Evolutionary conservation across 2,797 vertebrate genomes (phyloP).

Genomic region (Pygocentrus nattereri): DNA sequence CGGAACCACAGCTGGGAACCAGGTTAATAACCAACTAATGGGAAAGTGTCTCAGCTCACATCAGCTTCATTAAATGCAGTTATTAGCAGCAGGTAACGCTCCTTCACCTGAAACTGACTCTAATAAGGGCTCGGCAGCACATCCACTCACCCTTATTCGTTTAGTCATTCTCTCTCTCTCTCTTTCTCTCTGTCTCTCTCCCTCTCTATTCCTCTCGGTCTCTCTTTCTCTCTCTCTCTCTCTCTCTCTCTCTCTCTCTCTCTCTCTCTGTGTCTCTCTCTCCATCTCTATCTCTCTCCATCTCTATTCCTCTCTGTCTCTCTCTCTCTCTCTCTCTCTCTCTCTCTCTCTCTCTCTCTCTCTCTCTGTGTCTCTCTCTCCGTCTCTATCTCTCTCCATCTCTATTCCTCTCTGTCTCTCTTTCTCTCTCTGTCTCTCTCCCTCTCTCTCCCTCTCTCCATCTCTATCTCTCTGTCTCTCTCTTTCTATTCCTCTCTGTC

Average conservation of each 20-base stretch:
- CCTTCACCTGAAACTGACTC: not conserved
- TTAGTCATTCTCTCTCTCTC: not conserved
- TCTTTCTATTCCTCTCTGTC: too few species aligned
- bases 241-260: conserved; percentile 3
- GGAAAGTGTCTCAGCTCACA: too few species aligned
- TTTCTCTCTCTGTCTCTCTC: conserved; percentile 3
- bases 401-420: conserved; percentile 5
- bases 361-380: conserved; percentile 7
- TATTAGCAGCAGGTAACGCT: not conserved
- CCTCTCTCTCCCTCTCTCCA: conserved; percentile 3
- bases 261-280: conserved; percentile 2
- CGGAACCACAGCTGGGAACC: too few species aligned
- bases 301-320: too few species aligned
- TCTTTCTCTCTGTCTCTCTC: not conserved
- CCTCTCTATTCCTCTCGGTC: too few species aligned
- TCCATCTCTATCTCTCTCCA: conserved; percentile 5
- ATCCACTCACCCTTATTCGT: not conserved
- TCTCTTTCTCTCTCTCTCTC: conserved; percentile 5
- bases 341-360: conserved; percentile 6
- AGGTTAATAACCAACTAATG: too few species aligned
- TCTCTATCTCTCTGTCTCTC: conserved; percentile 10
- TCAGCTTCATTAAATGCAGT: not conserved
- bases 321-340: conserved; percentile 5
- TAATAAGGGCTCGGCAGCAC: not conserved
- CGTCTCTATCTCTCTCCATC: too few species aligned